Evolutionary conservation across 2,113 vertebrate genomes (phyloP).

Genomic region (Vidua macroura): DNA sequence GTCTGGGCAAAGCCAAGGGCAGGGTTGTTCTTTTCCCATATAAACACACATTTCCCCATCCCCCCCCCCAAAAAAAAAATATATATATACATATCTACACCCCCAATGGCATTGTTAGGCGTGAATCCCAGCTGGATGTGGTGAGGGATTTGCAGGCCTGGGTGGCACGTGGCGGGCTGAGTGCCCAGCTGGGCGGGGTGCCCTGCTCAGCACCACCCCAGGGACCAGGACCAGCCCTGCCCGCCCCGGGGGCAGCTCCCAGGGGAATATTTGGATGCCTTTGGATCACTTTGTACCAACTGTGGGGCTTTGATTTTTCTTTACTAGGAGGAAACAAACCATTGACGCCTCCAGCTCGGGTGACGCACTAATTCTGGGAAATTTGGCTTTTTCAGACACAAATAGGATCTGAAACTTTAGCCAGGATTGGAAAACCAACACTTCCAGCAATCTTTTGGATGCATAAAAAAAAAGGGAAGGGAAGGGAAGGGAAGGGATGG

Average conservation of each 20-base stretch:
- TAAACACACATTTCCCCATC: not conserved
- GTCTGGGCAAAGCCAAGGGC: not conserved
- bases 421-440: not conserved
- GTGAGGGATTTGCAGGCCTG: not conserved
- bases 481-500: not conserved
- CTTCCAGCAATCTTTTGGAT: not conserved
- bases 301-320: not conserved
- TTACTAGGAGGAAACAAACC: not conserved
- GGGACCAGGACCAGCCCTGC: not conserved
- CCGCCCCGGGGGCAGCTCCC: not conserved
- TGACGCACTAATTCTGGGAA: fast-evolving
- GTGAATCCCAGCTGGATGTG: not conserved
- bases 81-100: too few relatives aligned
- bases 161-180: not conserved
- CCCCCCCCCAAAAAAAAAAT: not conserved
- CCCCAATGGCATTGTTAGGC: not conserved
- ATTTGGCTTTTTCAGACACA: not conserved
- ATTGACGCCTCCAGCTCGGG: fast-evolving
- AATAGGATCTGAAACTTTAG: not conserved
- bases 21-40: not conserved
- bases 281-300: not conserved
- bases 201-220: not conserved
- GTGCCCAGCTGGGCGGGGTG: not conserved
- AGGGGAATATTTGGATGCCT: not conserved
- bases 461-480: not conserved